Conservation (phyloP, 35 echinoderm and acorn worm species). For the Acanthaster planci region DNA sequence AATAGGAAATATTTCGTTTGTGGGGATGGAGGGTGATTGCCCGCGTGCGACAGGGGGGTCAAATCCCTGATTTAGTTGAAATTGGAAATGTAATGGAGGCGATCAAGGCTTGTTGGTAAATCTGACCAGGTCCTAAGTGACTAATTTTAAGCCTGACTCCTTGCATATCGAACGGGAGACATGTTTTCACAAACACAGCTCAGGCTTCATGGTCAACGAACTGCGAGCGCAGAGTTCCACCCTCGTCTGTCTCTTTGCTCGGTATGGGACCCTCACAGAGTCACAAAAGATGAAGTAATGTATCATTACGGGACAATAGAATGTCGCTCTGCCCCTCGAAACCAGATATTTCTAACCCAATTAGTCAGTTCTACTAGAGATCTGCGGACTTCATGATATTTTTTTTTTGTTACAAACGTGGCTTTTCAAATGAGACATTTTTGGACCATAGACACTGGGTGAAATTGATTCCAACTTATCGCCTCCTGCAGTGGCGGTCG, state of each 20-base stretch:
- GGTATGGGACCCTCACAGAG: no score
- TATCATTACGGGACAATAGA: no score
- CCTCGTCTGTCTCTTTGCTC: no score
- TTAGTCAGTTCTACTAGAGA: not conserved
- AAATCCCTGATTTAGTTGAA: not conserved
- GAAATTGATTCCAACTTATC: constrained; percentile 10
- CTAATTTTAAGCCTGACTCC: not conserved
- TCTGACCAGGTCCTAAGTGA: not conserved
- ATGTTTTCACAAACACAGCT: not conserved
- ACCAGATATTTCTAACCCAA: not conserved
- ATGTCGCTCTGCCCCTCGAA: not conserved
- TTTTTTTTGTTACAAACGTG: not conserved
- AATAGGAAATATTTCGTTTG: constrained; percentile 2
- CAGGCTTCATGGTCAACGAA: constrained; percentile 4
- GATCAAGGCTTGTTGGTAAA: not conserved
- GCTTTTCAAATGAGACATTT: not conserved
- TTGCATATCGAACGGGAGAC: not conserved
- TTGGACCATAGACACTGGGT: not conserved
- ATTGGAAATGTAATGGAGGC: constrained; percentile 4
- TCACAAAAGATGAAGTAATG: no score
- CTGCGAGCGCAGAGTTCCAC: not conserved
- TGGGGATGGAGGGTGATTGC: constrained; percentile 7
- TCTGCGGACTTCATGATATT: not conserved
- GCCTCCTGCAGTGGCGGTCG: not conserved
- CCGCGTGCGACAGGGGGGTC: constrained; percentile 6